phyloP scores from a whole-genome alignment of 2,888 invertebrate species.

The Azorinus chamasolen region DNA sequence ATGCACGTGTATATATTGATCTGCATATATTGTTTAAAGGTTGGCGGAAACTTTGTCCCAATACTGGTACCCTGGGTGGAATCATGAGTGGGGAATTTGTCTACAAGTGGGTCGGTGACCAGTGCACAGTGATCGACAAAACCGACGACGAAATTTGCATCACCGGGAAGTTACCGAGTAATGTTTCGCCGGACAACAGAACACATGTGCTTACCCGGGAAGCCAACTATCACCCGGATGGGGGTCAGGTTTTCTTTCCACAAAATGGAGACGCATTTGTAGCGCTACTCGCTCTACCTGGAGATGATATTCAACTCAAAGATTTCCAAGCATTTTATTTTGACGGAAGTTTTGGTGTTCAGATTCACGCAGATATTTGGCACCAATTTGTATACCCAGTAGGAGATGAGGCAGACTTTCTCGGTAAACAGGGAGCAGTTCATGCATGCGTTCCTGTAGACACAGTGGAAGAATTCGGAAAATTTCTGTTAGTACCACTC shows the following conservation, averaged over 20 bases:
- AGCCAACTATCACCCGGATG: constrained; percentile 72
- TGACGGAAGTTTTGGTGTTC: constrained; percentile 71
- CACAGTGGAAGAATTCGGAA: constrained; percentile 66
- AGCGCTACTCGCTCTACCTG: constrained; percentile 63
- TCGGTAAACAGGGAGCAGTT: constrained; percentile 68
- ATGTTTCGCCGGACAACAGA: constrained; percentile 49
- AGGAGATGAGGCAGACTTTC: constrained; percentile 62
- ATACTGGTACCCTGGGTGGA: constrained; percentile 63
- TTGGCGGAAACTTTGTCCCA: constrained; percentile 8
- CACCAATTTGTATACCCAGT: constrained; percentile 70
- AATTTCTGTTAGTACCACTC: constrained; percentile 66
- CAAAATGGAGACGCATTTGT: constrained; percentile 54
- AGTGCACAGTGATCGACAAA: constrained; percentile 60
- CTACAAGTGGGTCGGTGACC: constrained; percentile 66
- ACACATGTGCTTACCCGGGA: constrained; percentile 67
- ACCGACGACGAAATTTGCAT: constrained; percentile 58
- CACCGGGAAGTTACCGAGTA: constrained; percentile 59
- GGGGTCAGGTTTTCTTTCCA: constrained; percentile 73
- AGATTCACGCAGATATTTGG: constrained; percentile 71
- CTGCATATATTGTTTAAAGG: too few relatives aligned
- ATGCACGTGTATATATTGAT: too few relatives aligned
- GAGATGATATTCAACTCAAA: constrained; percentile 65
- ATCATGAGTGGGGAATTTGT: constrained; percentile 61
- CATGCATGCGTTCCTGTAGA: constrained; percentile 70
- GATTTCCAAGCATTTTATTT: constrained; percentile 72